Conservation (phyloP, 2,797 vertebrate genomes). For the Miichthys miiuy region DNA sequence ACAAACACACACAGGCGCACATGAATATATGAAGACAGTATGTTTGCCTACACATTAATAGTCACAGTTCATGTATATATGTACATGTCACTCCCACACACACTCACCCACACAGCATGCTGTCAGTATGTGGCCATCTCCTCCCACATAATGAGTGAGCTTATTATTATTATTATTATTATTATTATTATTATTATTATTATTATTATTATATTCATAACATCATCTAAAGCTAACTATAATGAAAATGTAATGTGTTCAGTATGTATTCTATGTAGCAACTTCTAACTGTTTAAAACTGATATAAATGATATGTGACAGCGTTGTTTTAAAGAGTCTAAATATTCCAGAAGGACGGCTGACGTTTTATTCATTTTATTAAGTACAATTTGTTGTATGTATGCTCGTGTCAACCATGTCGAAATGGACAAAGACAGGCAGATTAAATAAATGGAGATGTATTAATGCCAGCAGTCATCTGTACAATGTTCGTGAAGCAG, state of each 20-base stretch:
- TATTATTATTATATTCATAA: neutral
- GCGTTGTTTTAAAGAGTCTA: neutral
- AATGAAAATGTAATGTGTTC: neutral
- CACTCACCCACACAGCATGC: neutral
- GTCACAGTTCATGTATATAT: constrained; percentile 22
- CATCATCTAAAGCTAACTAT: neutral
- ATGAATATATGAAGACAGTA: constrained; percentile 36
- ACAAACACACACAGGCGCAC: constrained; percentile 5
- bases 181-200: neutral
- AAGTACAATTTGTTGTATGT: neutral
- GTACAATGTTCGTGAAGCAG: neutral
- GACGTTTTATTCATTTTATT: neutral
- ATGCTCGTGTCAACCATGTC: too few relatives aligned
- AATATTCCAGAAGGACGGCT: neutral
- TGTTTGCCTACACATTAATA: constrained; percentile 25
- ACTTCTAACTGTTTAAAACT: neutral
- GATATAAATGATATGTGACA: too few relatives aligned
- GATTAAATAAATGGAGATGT: neutral
- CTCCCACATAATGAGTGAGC: neutral
- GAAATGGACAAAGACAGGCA: neutral
- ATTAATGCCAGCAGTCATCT: neutral
- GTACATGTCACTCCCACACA: neutral
- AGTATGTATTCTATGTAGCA: neutral
- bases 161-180: constrained; percentile 3
- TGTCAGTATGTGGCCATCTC: neutral